These are phyloP conservation scores for Falco rusticolus DNA, from an alignment of 2,797 vertebrate genomes.

Conservation along the genomic window DNA sequence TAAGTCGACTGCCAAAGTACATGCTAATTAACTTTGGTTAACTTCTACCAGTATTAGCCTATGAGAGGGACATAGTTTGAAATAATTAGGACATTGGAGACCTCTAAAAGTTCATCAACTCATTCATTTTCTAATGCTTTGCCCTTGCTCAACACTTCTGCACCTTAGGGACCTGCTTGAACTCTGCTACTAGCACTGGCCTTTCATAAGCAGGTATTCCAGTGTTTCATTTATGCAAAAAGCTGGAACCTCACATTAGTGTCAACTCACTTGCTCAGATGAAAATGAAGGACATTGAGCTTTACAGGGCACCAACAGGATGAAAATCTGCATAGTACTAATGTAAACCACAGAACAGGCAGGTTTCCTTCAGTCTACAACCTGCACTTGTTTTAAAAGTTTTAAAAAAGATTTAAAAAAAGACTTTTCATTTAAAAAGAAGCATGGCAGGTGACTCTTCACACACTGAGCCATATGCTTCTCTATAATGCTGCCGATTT, in stretches of 20 bases:
- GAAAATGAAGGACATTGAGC: neutral
- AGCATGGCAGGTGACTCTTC: neutral
- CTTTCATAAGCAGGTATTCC: neutral
- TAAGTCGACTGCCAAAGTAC: slow-evolving; percentile 22
- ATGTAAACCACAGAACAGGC: neutral
- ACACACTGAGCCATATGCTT: neutral
- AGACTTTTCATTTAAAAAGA: neutral
- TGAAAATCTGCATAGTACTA: neutral
- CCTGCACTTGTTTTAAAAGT: neutral
- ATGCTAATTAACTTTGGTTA: slow-evolving; percentile 48
- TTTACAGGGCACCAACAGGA: neutral
- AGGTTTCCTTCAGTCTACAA: neutral
- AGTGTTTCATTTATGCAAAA: neutral
- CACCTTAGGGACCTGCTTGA: neutral
- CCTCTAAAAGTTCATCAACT: neutral
- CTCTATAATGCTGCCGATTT: neutral
- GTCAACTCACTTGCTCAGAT: neutral
- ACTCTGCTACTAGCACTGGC: neutral
- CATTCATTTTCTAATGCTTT: neutral
- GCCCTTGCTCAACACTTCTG: neutral
- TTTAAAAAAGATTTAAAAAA: neutral
- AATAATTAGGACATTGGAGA: slow-evolving; percentile 30
- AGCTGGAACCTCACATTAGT: neutral
- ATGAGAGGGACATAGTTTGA: neutral
- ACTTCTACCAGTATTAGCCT: neutral